Conservation (phyloP, 2,797 vertebrate genomes). For the Enteromius mattozi region DNA sequence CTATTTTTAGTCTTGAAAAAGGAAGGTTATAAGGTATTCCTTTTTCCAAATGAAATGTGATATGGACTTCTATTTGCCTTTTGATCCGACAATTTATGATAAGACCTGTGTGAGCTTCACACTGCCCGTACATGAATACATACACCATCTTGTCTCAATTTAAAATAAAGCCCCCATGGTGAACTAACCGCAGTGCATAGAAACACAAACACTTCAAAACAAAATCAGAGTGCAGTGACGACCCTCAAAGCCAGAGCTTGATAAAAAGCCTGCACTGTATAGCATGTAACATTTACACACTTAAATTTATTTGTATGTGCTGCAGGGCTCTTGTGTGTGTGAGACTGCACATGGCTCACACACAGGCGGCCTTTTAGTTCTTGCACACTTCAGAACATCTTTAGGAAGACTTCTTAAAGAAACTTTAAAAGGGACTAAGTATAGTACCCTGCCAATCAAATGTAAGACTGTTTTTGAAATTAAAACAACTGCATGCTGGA, state of each 20-base stretch:
- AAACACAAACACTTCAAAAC: constrained; percentile 45
- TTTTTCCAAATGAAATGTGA: constrained; percentile 57
- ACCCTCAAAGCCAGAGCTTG: constrained; percentile 19
- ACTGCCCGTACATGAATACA: constrained; percentile 32
- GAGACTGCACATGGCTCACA: constrained; percentile 30
- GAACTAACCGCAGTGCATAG: background rate
- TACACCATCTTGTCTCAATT: constrained; percentile 35
- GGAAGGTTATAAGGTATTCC: constrained; percentile 55
- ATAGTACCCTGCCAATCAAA: background rate
- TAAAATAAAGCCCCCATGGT: background rate
- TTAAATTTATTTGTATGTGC: constrained; percentile 12
- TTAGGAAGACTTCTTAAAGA: background rate
- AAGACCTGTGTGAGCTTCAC: constrained; percentile 53
- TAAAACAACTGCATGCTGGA: background rate
- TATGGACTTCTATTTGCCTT: constrained; percentile 51
- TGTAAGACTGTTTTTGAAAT: background rate
- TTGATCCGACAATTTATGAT: constrained; percentile 43
- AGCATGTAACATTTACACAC: constrained; percentile 12
- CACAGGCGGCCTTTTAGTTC: background rate
- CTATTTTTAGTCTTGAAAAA: constrained; percentile 41
- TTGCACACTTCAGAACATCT: background rate
- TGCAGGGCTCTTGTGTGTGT: constrained; percentile 9
- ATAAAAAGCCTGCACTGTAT: background rate
- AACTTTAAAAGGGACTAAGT: background rate
- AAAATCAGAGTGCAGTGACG: background rate